Conservation (phyloP, 2,888 invertebrate species). For the Escarpia spicata region DNA sequence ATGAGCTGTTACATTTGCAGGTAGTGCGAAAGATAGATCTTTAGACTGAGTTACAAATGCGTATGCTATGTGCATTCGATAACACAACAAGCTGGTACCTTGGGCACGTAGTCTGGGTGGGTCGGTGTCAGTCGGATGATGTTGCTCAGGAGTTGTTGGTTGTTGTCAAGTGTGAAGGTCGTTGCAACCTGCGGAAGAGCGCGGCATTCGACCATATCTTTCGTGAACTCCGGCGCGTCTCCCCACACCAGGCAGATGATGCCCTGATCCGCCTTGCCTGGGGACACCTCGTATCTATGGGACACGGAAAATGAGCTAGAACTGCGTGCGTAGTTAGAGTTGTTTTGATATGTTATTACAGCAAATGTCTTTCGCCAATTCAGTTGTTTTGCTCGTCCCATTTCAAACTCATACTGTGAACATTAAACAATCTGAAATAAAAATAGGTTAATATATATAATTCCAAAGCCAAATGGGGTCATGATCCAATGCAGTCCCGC, state of each 20-base stretch:
- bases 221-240: neutral
- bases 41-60: neutral
- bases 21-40: too few species aligned
- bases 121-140: neutral
- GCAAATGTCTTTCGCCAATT: too few species aligned
- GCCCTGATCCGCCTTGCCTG: neutral
- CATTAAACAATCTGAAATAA: too few species aligned
- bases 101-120: neutral
- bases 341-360: too few species aligned
- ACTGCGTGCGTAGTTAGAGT: too few species aligned
- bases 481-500: too few species aligned
- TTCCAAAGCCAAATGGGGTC: too few species aligned
- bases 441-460: too few species aligned
- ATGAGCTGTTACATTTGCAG: too few species aligned
- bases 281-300: neutral
- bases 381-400: too few species aligned
- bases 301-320: neutral
- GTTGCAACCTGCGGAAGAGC: neutral
- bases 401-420: too few species aligned
- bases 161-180: neutral
- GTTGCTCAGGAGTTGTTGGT: neutral
- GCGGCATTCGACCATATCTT: neutral
- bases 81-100: neutral
- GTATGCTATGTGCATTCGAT: too few species aligned
- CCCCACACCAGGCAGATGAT: neutral